A percentile compares a stretch with the other conserved stretches of the same genome.
Conservation (phyloP, 1,140 invertebrate species). For the Zaprionus camerounensis region DNA sequence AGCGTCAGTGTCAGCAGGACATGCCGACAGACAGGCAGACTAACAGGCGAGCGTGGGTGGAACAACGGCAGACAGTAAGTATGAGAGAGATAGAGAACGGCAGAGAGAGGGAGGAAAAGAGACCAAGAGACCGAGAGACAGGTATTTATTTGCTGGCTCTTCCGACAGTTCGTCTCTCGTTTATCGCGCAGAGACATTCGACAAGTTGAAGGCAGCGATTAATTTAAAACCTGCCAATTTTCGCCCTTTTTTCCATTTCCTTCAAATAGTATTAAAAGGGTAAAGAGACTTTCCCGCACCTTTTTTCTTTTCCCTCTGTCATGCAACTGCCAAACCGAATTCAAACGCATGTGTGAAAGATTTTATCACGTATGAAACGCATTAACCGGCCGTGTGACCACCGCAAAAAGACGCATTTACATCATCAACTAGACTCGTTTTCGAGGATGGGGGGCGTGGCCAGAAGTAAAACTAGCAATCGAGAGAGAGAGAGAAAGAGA, state of each 20-base stretch:
- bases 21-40: slow-evolving; percentile 21
- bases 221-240: slow-evolving; percentile 69
- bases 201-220: slow-evolving; percentile 61
- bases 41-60: no score
- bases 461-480: neutral
- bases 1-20: slow-evolving; percentile 62
- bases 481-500: neutral
- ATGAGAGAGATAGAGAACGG: neutral
- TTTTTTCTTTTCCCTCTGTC: neutral
- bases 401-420: slow-evolving; percentile 35
- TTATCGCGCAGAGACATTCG: slow-evolving; percentile 48
- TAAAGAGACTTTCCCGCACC: neutral
- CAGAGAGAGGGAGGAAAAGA: neutral
- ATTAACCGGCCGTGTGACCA: slow-evolving; percentile 46
- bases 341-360: slow-evolving; percentile 37
- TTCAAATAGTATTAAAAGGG: neutral
- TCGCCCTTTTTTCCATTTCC: slow-evolving; percentile 30
- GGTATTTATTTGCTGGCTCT: slow-evolving; percentile 39
- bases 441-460: neutral
- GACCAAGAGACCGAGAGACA: slow-evolving; percentile 23
- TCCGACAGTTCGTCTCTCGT: slow-evolving; percentile 50
- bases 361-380: slow-evolving; percentile 66
- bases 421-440: slow-evolving; percentile 12
- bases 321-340: slow-evolving; percentile 46
- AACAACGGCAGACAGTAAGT: neutral